A percentile compares a stretch with the other conserved stretches of the same genome.
Evolutionary conservation across 2,113 vertebrate genomes (phyloP).

Genomic region (Siniperca knerii): DNA sequence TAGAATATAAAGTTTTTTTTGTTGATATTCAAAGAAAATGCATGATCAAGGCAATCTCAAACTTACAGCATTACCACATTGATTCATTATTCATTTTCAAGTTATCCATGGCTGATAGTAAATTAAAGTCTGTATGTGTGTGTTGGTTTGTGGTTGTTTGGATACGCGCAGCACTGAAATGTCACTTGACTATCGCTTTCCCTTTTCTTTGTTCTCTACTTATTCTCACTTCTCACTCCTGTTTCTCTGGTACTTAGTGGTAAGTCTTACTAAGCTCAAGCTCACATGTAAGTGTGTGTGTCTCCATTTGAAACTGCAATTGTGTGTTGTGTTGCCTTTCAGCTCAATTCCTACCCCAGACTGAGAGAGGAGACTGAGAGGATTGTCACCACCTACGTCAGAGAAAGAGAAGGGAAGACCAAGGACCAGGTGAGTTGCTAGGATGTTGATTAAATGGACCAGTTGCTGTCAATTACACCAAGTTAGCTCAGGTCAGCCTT

Average conservation of each 20-base stretch:
- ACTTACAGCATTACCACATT: neutral
- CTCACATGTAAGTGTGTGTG: conserved; percentile 55
- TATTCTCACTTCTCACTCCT: conserved; percentile 74
- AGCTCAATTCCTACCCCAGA: conserved; percentile 94
- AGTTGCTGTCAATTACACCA: neutral
- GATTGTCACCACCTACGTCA: conserved; percentile 94
- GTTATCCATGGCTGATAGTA: conserved; percentile 68
- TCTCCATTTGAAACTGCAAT: conserved; percentile 65
- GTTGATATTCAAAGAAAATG: neutral
- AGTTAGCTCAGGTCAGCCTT: neutral
- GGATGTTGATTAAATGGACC: neutral
- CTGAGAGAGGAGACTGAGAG: conserved; percentile 95
- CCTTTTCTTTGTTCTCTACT: conserved; percentile 75
- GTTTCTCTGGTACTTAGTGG: conserved; percentile 73
- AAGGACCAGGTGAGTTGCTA: conserved; percentile 92
- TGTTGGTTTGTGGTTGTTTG: conserved; percentile 46
- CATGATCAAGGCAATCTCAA: neutral
- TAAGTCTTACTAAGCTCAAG: conserved; percentile 69
- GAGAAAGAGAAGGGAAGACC: conserved; percentile 93
- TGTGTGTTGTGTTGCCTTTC: conserved; percentile 67
- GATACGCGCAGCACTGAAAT: conserved; percentile 63
- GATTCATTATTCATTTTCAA: neutral
- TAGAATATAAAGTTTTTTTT: neutral
- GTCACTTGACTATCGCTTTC: conserved; percentile 75
- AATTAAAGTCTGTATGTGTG: conserved; percentile 31